Evolutionary conservation across 2,797 vertebrate species (phyloP).

Genomic region (Anableps anableps): DNA sequence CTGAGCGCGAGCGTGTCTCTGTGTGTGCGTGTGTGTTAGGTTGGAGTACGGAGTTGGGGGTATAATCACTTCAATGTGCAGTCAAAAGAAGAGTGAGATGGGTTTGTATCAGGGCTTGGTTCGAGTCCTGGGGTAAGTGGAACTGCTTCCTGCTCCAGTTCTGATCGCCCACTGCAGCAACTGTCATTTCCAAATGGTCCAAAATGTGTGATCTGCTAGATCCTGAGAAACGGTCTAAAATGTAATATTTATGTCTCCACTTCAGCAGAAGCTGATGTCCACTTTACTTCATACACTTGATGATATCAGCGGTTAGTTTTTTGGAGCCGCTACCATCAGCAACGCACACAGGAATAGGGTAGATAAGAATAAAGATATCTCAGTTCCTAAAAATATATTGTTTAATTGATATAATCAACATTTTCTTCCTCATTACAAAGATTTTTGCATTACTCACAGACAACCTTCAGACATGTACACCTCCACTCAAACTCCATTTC

Average conservation of each 20-base stretch:
- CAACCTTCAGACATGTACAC: too few species aligned
- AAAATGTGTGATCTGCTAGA: background rate
- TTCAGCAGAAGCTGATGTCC: background rate
- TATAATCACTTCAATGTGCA: conserved; percentile 86
- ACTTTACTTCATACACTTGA: background rate
- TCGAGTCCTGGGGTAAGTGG: conserved; percentile 39
- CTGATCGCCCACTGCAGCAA: background rate
- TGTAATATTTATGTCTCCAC: background rate
- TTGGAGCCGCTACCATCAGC: background rate
- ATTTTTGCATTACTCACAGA: too few species aligned
- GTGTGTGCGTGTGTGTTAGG: conserved; percentile 21
- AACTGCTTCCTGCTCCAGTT: conserved; percentile 4
- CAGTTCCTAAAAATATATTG: background rate
- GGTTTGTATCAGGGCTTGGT: conserved; percentile 61
- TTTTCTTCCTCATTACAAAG: background rate
- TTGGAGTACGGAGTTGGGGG: conserved; percentile 74
- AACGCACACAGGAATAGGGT: background rate
- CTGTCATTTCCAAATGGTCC: background rate
- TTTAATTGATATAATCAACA: background rate
- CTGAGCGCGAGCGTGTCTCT: conserved; percentile 80
- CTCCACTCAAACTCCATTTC: too few species aligned
- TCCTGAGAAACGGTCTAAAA: background rate
- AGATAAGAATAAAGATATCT: background rate
- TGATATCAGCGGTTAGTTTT: background rate
- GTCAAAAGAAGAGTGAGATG: conserved; percentile 34